Evolutionary conservation across 92 coral and sea anemone species (phyloP).

Genomic region (Umimayanthus chanpuru): DNA sequence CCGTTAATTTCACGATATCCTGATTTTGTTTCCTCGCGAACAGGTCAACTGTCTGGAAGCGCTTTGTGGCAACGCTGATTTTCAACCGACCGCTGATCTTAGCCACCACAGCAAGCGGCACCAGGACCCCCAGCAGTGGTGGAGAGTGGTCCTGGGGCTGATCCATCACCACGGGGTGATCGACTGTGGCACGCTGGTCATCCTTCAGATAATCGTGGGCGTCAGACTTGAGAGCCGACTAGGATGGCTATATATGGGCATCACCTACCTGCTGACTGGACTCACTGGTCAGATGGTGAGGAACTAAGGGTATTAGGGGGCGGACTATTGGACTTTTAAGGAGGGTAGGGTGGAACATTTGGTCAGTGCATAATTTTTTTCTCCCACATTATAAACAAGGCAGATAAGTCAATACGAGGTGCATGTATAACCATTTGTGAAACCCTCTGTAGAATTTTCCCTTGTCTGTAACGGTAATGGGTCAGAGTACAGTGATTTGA

Average conservation of each 20-base stretch:
- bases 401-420: no score
- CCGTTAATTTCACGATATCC: background rate
- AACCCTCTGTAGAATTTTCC: no score
- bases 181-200: conserved; percentile 32
- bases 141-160: conserved; percentile 38
- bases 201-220: conserved; percentile 44
- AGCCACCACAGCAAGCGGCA: background rate
- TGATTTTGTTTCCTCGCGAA: background rate
- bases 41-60: conserved; percentile 31
- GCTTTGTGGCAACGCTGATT: conserved; percentile 31
- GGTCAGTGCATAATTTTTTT: no score
- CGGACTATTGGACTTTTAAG: no score
- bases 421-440: no score
- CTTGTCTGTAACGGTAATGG: no score
- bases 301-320: background rate
- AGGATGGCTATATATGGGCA: conserved; percentile 45
- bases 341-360: no score
- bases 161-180: conserved; percentile 27
- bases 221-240: conserved; percentile 35
- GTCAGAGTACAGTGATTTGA: no score
- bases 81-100: conserved; percentile 17
- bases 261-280: conserved; percentile 27
- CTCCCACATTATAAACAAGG: no score
- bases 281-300: conserved; percentile 42
- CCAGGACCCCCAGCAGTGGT: conserved; percentile 31